phyloP scores from a whole-genome alignment of 1,140 invertebrate species.

The Macrostomum lignano region DNA sequence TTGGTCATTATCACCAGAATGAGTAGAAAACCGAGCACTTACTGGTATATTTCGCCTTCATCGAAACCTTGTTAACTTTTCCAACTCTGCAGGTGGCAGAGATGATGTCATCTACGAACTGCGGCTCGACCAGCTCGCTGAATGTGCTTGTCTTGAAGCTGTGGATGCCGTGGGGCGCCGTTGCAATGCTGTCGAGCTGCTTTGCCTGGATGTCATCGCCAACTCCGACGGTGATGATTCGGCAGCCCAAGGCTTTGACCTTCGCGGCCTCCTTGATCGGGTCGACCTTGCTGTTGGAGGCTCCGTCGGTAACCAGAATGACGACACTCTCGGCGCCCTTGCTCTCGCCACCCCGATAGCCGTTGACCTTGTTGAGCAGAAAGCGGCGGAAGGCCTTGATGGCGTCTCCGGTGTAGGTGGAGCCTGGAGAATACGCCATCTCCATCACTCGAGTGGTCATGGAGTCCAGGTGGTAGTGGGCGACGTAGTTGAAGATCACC shows the following conservation, averaged over 20 bases:
- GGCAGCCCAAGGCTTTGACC: background rate
- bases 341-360: too few species aligned
- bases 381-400: background rate
- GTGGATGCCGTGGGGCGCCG: background rate
- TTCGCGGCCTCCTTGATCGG: background rate
- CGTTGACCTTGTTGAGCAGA: too few species aligned
- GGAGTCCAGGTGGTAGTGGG: background rate
- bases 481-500: background rate
- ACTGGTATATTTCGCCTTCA: too few species aligned
- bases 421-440: constrained; percentile 4
- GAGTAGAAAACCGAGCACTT: too few species aligned
- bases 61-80: too few species aligned
- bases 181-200: background rate
- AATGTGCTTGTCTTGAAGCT: too few species aligned
- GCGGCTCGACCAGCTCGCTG: too few species aligned
- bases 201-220: background rate
- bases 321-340: background rate
- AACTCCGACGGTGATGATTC: constrained; percentile 1
- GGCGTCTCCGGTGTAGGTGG: background rate
- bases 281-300: background rate
- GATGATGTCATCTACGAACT: too few species aligned
- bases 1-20: too few species aligned
- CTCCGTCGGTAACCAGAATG: background rate
- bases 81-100: too few species aligned
- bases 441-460: background rate